Evolutionary conservation across 2,113 vertebrate species (phyloP), one percentile per base, ranked within the genome.

Genomic region (Aix galericulata): DNA sequence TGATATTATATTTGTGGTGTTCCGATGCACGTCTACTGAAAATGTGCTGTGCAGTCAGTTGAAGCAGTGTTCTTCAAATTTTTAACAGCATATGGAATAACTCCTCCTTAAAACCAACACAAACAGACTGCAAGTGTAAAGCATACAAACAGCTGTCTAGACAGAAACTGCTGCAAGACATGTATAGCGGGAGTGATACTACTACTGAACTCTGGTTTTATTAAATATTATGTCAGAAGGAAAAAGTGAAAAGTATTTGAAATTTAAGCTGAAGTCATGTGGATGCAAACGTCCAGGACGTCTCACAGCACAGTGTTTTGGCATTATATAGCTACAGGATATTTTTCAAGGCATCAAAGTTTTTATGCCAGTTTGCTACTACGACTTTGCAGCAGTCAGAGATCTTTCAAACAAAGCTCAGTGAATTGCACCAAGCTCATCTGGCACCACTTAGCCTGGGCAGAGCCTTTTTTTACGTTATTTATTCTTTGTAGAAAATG

Each of bases 261-360:
- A 95, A 98, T 94, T 94, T 95, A 95, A 91, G 62, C 88, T 73
- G 91, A 86, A 97, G 95, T 97, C 95, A 26, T 79, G 78, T 93
- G 89, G 82, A 82, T 91, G 93, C 77, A 89, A 95, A 50, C 1
- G 23, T 85, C 79, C 53, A 29, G 89, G 96, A 95, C 82, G 86
- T 84, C 88, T 91, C 78, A 55, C 88, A 89, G 86, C 89, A 86
- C 11, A 6, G 31, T 73, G n/a, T 72, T 96, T 87, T 95, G 97
- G 96, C 93, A 72, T 62, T 42, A 0, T 66, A 8, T 72, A 56
- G 48, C 66, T 95, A 92, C 32, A 38, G 94, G 53, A 87, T 83
- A 72, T 86, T 92, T 93, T 91, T 91, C 60, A 52, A 92, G 82
- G 82, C 91, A 88, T 91, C 58, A 32, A 48, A 76, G 42, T 88